Evolutionary conservation across 2,888 invertebrate genomes (phyloP), one percentile per base, ranked within the genome.

Genomic region (Gortyna flavago): DNA sequence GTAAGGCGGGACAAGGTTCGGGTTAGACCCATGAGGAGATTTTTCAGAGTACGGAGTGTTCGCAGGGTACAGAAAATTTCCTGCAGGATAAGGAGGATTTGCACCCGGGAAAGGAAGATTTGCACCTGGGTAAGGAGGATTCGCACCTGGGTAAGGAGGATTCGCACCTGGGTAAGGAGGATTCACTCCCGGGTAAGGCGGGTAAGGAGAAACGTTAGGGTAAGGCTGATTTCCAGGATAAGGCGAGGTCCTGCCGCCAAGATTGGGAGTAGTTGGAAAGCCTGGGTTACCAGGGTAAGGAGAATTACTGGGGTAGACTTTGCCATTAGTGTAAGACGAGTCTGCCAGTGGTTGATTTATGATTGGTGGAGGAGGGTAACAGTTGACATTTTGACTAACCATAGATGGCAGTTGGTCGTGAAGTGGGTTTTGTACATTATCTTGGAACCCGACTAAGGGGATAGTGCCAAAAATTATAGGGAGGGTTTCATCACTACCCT

Each of bases 381-480:
- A 25, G 48, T 69, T 77, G 29, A 77, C 79, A 57, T 81, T 84
- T 68, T 88, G 89, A 2, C 59, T 38, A n/a, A 64, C 66, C 32
- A 84, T 76, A 59, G 84, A 74, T 67, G 93, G 91, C 85, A 93
- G 79, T 83, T 92, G 94, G 25, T 91, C 88, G 0, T 88, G 89
- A 0, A 91, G 72, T 0, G 94, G 92, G 66, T 91, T 91, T 1
- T 80, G 89, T 0, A 91, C 79, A 62, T 88, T 83, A 48, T 92
- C 92, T 70, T 93, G 93, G 81, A 86, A 91, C 44, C 91, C 93
- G 0, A 87, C 79, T 9, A 96, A 82, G 0, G 96, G 96, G 7
- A 95, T 83, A 8, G 91, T 93, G 0, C 96, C 96, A 29, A 96
- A 90, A 16, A 93, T 88, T 35, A 96, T 87, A 0, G 84, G 89